Percentiles rank a stretch among this genome's conserved stretches.
These are phyloP conservation scores for Chrysolina haemoptera DNA, from an alignment of 2,888 invertebrate genomes.

Conservation along the genomic window DNA sequence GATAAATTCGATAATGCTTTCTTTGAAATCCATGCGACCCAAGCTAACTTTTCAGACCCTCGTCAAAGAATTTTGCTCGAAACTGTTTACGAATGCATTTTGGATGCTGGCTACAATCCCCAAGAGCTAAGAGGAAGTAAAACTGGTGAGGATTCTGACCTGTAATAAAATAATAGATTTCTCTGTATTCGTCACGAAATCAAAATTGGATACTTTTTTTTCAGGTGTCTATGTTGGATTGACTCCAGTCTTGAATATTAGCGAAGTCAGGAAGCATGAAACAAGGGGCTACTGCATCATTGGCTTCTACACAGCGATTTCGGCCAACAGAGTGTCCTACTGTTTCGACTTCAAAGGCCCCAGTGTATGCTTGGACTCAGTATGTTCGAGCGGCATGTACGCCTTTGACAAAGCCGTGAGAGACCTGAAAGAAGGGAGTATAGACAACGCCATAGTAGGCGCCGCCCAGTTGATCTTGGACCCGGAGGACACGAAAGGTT, in stretches of 20 bases:
- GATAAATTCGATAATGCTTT: conserved; percentile 5
- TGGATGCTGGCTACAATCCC: conserved; percentile 25
- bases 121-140: conserved; percentile 17
- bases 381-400: conserved; percentile 53
- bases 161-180: too few species aligned
- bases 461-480: not conserved
- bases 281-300: not conserved
- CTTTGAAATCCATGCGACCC: conserved; percentile 6
- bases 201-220: not conserved
- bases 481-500: not conserved
- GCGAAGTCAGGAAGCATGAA: not conserved
- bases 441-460: conserved; percentile 67
- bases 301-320: not conserved
- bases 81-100: conserved; percentile 3
- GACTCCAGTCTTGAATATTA: not conserved
- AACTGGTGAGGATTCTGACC: not conserved
- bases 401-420: conserved; percentile 49
- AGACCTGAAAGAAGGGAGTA: conserved; percentile 38
- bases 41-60: conserved; percentile 4
- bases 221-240: conserved; percentile 1
- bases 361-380: conserved; percentile 54
- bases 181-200: too few species aligned
- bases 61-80: conserved; percentile 21
- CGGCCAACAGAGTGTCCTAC: conserved; percentile 52
- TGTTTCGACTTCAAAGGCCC: conserved; percentile 56